Percentiles rank a stretch among this genome's conserved stretches.
Evolutionary conservation across 2,797 vertebrate species (phyloP).

Genomic region (Petrocephalus sullivani): DNA sequence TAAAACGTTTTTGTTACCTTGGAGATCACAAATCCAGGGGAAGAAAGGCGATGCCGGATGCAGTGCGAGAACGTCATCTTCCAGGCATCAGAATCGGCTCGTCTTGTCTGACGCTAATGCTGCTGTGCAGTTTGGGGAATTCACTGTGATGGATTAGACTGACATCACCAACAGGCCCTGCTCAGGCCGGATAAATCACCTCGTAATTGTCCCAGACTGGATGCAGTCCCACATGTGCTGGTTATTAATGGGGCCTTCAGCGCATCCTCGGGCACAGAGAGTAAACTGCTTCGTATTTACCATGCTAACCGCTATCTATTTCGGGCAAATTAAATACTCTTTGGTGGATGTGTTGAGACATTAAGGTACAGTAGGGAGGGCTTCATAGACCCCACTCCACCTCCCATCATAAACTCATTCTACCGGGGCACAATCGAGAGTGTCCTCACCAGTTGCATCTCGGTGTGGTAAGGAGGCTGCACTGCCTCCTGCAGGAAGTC

Average conservation of each 20-base stretch:
- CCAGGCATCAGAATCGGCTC: neutral
- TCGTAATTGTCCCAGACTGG: neutral
- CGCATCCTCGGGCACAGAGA: neutral
- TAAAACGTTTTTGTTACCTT: slow-evolving; percentile 17
- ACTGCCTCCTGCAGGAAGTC: no score
- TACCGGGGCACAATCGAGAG: no score
- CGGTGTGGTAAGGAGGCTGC: no score
- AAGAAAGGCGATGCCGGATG: neutral
- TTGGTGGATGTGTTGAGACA: neutral
- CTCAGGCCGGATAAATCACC: neutral
- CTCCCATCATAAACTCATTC: no score
- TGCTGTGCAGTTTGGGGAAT: neutral
- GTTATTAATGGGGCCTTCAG: neutral
- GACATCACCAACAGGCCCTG: neutral
- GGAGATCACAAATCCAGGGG: slow-evolving; percentile 19
- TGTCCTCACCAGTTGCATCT: no score
- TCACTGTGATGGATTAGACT: neutral
- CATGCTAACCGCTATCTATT: neutral
- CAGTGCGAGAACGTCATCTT: neutral
- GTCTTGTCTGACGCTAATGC: neutral
- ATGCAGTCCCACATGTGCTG: neutral
- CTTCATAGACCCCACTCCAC: no score
- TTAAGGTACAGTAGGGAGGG: neutral
- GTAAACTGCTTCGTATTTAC: neutral
- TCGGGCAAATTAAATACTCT: neutral